phyloP scores from a whole-genome alignment of 2,797 vertebrate species.

The Hafferia zeledoni region DNA sequence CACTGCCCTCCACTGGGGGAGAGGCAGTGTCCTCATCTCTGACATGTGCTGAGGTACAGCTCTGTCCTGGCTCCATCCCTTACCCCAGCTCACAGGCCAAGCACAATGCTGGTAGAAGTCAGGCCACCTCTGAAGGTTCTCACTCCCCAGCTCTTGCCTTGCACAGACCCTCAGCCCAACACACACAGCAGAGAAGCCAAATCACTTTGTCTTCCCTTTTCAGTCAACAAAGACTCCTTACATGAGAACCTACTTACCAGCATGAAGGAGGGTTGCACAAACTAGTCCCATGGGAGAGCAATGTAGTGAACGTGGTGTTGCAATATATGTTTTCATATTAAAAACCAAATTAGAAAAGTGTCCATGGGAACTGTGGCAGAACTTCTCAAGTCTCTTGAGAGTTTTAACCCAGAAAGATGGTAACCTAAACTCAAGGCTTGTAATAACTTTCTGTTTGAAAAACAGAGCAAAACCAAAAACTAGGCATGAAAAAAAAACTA shows the following conservation, averaged over 20 bases:
- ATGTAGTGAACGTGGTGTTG: not conserved
- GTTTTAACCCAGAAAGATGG: not conserved
- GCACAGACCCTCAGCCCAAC: not conserved
- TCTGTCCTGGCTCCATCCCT: not conserved
- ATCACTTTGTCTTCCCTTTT: not conserved
- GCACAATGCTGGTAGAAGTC: not conserved
- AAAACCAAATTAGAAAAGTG: conserved; percentile 5
- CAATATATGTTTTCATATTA: conserved; percentile 2
- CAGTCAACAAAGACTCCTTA: not conserved
- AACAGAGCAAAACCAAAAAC: not conserved
- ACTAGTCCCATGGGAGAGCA: not conserved
- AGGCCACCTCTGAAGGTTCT: not conserved
- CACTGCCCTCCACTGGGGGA: rapidly evolving
- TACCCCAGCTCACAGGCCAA: rapidly evolving
- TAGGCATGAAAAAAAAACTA: not conserved
- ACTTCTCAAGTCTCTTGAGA: not conserved
- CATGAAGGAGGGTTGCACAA: conserved; percentile 19
- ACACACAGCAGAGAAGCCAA: not conserved
- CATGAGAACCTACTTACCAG: not conserved
- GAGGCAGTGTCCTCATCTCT: not conserved
- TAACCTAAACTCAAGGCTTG: not conserved
- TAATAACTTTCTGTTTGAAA: not conserved
- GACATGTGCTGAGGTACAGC: not conserved
- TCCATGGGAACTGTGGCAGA: not conserved
- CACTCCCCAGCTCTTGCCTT: not conserved